These are phyloP conservation scores for Endomychus coccineus DNA, from an alignment of 2,888 invertebrate species.

Conservation along the genomic window DNA sequence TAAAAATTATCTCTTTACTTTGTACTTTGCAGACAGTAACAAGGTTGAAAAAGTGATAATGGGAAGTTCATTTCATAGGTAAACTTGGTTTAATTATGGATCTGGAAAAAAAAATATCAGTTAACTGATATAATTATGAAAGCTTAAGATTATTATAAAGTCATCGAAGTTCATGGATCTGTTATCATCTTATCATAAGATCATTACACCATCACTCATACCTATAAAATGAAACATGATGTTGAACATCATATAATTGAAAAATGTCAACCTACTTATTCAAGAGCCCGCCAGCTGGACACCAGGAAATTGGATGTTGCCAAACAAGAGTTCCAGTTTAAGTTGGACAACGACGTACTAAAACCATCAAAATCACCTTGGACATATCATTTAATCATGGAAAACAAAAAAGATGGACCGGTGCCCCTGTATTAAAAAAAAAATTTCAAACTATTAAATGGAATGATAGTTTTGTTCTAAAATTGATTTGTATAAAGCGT, in stretches of 20 bases:
- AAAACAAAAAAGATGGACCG: slow-evolving; percentile 27
- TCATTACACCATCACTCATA: neutral
- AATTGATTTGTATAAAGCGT: slow-evolving; percentile 25
- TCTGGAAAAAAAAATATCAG: no score
- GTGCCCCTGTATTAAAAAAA: slow-evolving; percentile 30
- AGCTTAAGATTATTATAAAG: no score
- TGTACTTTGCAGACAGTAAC: neutral
- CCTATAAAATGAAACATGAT: slow-evolving; percentile 2
- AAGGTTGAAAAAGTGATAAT: neutral
- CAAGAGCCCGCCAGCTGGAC: slow-evolving; percentile 1
- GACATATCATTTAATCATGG: slow-evolving; percentile 22
- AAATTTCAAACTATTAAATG: neutral
- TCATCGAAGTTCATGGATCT: neutral
- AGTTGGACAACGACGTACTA: neutral
- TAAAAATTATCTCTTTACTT: neutral
- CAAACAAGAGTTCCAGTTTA: slow-evolving; percentile 2
- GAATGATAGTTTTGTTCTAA: neutral
- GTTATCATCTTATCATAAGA: neutral
- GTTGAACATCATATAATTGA: slow-evolving; percentile 2
- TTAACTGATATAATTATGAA: no score
- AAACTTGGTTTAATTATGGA: no score
- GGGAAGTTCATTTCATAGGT: neutral
- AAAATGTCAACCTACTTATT: neutral
- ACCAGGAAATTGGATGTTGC: neutral
- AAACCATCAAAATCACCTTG: slow-evolving; percentile 2